Percentiles rank a stretch among this genome's conserved stretches.
Evolutionary conservation across 2,113 vertebrate species (phyloP).

Genomic region (Hydrochoerus hydrochaeris): DNA sequence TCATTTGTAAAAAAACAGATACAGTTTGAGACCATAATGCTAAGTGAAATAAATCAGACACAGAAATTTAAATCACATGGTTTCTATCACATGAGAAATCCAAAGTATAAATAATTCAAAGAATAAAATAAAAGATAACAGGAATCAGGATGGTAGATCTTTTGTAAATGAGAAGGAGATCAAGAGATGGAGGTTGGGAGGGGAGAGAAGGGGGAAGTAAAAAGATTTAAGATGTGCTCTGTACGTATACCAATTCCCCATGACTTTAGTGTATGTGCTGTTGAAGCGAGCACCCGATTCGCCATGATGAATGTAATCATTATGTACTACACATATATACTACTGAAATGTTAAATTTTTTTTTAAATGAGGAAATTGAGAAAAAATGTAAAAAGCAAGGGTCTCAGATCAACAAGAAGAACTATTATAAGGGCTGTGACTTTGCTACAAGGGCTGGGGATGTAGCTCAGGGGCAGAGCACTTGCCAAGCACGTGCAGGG

Average conservation of each 20-base stretch:
- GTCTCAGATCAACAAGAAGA: not conserved
- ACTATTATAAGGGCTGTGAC: not conserved
- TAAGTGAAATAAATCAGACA: not conserved
- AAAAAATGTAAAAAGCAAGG: not conserved
- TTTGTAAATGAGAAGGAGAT: not conserved
- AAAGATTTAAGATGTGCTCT: not conserved
- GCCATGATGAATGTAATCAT: not conserved
- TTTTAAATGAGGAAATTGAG: not conserved
- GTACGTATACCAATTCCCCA: not conserved
- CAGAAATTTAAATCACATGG: not conserved
- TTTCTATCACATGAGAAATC: not conserved
- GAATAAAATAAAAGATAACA: not conserved
- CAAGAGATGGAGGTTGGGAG: not conserved
- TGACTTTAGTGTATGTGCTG: not conserved
- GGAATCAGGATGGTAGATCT: not conserved
- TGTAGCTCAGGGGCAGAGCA: not conserved
- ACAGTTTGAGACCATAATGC: not conserved
- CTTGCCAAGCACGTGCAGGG: not conserved
- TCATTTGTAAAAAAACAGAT: not conserved
- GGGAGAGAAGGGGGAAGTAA: not conserved
- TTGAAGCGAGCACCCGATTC: not conserved
- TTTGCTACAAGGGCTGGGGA: not conserved
- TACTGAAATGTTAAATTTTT: not conserved
- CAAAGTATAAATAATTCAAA: not conserved
- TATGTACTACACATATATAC: not conserved